Base-by-base conservation (phyloP, 2,888 invertebrate genomes). In the Notodonta dromedarius region DNA sequence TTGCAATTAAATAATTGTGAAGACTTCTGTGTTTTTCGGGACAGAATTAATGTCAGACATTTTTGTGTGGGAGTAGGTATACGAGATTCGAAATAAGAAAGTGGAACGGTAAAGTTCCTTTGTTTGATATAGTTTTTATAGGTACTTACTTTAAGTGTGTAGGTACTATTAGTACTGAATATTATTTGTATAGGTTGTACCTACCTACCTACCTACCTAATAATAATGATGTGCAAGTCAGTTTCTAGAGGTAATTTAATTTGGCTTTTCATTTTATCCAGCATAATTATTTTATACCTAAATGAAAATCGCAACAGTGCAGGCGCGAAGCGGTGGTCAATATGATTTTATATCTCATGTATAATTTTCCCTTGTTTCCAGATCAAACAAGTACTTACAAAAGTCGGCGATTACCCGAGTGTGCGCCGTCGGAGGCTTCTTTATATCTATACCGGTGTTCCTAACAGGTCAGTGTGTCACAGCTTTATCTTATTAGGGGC, bases 401-500 rank as follows among this genome's bases (percentile, higher is more conserved):
- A 98, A 98, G 89, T 98, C 98, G 59, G 97, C 98, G 66, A 96
- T 97, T 70, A 98, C 98, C 67, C 94, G 98, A 74, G 96, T 98
- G 42, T 97, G 98, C 84, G 98, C 98, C 59, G 97, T 98, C 69
- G 97, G 97, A 77, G 98, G 98, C 69, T 98, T 98, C 93, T 98
- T 98, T 86, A 96, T 98, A 82, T 98, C 98, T 62, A 98, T 98
- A 93, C 98, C 98, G 73, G 97, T 98, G 74, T 98, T 98, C 91
- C 94, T 98, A 86, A 97, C 98, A 88, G 97, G 98, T 98, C 91
- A 91, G 93, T 61, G 0, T 9, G 7, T 52, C 9, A 35, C 13
- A 6, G 7, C 35, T 35, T 50, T 61, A 44, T 56, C 32, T 53
- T 46, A 59, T 59, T 58, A 63, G 50, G 52, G 16, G 35, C 35